A percentile compares a stretch with the other conserved stretches of the same genome.
These are phyloP conservation scores for Agriotes lineatus DNA, from an alignment of 2,888 invertebrate species.

Conservation along the genomic window DNA sequence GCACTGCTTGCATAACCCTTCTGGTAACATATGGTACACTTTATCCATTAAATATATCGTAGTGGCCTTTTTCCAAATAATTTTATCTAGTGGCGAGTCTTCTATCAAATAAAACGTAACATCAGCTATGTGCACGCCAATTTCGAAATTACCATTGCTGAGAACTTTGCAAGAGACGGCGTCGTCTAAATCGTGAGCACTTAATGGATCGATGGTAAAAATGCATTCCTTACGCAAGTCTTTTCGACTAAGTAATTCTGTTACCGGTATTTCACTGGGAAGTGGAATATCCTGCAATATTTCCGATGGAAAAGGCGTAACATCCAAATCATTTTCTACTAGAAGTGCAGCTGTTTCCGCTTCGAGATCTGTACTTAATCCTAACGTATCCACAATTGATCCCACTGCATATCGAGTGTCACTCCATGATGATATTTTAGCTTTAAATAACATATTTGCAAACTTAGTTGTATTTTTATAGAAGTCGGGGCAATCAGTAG, in stretches of 20 bases:
- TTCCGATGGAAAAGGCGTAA: conserved; percentile 76
- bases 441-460: conserved; percentile 74
- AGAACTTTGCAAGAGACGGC: conserved; percentile 85
- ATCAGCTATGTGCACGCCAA: conserved; percentile 98
- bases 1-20: conserved; percentile 87
- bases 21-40: conserved; percentile 94
- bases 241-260: conserved; percentile 67
- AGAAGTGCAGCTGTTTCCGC: conserved; percentile 86
- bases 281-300: conserved; percentile 70
- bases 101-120: conserved; percentile 86
- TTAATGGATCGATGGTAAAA: conserved; percentile 94
- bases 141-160: conserved; percentile 79
- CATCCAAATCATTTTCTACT: conserved; percentile 81
- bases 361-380: conserved; percentile 80
- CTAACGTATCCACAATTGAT: conserved; percentile 77
- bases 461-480: conserved; percentile 66
- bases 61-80: conserved; percentile 85
- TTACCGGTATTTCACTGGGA: conserved; percentile 66
- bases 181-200: conserved; percentile 95
- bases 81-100: conserved; percentile 79
- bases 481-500: conserved; percentile 76
- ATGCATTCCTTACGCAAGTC: conserved; percentile 81
- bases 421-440: conserved; percentile 77
- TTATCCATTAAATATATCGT: conserved; percentile 91
- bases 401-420: conserved; percentile 76